A percentile compares a stretch with the other conserved stretches of the same genome.
Evolutionary conservation across 2,888 invertebrate genomes (phyloP).

Genomic region (Ferrisia virgata): DNA sequence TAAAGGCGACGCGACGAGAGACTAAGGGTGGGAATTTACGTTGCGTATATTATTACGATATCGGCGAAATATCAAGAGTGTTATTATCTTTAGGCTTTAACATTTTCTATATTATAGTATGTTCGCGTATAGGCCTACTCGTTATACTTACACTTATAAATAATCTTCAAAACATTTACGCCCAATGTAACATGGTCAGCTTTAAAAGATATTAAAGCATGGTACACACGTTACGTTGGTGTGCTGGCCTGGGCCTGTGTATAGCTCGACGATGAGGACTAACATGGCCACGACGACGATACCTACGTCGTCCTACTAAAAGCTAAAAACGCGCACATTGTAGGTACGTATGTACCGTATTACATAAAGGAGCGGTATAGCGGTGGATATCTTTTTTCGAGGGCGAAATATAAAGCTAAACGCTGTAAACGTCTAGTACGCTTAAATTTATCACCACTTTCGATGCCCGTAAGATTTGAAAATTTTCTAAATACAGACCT

Average conservation of each 20-base stretch:
- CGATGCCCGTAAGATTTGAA: constrained; percentile 5
- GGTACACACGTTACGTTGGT: no score
- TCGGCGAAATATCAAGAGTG: constrained; percentile 20
- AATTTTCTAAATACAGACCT: constrained; percentile 10
- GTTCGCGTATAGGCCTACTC: no score
- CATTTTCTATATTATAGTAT: constrained; percentile 25
- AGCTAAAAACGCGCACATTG: not conserved
- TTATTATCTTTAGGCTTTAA: constrained; percentile 26
- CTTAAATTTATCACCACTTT: constrained; percentile 36
- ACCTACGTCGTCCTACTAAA: not conserved
- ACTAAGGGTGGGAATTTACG: no score
- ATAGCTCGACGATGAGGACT: no score
- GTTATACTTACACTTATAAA: no score
- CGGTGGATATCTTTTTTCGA: not conserved
- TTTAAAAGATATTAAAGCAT: constrained; percentile 40
- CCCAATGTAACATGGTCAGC: constrained; percentile 39
- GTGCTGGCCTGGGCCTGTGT: not conserved
- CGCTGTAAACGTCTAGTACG: constrained; percentile 36
- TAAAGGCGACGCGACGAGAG: not conserved
- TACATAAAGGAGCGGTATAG: no score
- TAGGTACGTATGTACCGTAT: no score
- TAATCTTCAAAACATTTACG: constrained; percentile 41
- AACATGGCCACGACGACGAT: not conserved
- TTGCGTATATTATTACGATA: no score
- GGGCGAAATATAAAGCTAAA: constrained; percentile 29